Evolutionary conservation across 1,140 invertebrate genomes (phyloP).

Genomic region (Brachionus asplanchnoidis): DNA sequence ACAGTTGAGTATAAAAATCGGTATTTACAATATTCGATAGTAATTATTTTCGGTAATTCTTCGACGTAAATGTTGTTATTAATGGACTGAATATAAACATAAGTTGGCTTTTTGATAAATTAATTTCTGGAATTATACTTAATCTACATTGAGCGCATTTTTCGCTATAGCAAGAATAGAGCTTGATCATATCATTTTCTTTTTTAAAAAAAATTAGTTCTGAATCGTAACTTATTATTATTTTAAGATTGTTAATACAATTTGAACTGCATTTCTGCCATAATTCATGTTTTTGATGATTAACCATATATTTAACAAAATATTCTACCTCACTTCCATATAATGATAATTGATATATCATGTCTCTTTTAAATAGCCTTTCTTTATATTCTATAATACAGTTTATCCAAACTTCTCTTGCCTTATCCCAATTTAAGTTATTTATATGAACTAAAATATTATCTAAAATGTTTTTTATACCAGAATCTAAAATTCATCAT

Average conservation of each 20-base stretch:
- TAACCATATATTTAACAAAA: not conserved
- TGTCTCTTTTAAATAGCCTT: not conserved
- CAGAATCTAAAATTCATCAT: not conserved
- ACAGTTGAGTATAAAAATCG: not conserved
- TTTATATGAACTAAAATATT: not conserved
- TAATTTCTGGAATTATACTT: not conserved
- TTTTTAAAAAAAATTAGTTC: slow-evolving; percentile 15
- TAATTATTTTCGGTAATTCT: not conserved
- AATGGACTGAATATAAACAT: not conserved
- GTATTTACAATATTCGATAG: not conserved
- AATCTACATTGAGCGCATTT: not conserved
- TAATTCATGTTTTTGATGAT: not conserved
- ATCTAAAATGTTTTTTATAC: not conserved
- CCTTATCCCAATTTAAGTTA: not conserved
- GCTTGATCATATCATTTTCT: not conserved
- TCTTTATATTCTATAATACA: not conserved
- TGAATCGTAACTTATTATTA: not conserved
- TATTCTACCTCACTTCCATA: not conserved
- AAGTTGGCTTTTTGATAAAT: not conserved
- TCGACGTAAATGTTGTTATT: not conserved
- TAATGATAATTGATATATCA: not conserved
- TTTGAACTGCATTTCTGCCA: not conserved
- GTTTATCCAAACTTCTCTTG: not conserved
- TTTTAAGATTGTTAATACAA: not conserved
- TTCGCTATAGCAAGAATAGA: not conserved